Percentiles rank a stretch among this genome's conserved stretches.
phyloP scores from a whole-genome alignment of 2,888 invertebrate genomes.

The Drosophila sordidula region DNA sequence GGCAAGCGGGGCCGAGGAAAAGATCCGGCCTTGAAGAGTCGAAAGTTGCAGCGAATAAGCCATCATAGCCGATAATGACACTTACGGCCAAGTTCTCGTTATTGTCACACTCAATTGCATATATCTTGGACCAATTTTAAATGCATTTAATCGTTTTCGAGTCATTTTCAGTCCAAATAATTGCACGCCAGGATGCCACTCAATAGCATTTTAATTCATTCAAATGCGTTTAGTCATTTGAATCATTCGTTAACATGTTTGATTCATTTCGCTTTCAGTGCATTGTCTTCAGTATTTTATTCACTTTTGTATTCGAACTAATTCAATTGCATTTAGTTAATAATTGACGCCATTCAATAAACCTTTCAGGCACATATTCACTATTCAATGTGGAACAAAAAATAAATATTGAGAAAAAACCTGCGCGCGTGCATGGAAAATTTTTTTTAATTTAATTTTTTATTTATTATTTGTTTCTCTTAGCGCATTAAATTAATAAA shows the following conservation, averaged over 20 bases:
- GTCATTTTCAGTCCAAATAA: not conserved
- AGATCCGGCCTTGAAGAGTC: slow-evolving; percentile 38
- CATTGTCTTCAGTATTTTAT: not conserved
- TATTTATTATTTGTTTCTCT: slow-evolving; percentile 6
- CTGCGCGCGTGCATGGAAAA: slow-evolving; percentile 34
- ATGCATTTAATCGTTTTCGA: not conserved
- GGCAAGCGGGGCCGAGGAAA: no score
- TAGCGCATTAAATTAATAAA: slow-evolving; percentile 55
- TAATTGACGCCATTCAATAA: slow-evolving; percentile 13
- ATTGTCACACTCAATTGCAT: not conserved
- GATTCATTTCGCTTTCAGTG: not conserved
- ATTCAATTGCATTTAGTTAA: not conserved
- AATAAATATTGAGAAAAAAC: slow-evolving; percentile 6
- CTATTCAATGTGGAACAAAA: slow-evolving; percentile 7
- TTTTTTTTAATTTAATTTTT: slow-evolving; percentile 19
- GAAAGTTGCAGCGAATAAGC: slow-evolving; percentile 40
- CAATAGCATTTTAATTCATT: not conserved
- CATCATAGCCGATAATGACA: slow-evolving; percentile 14
- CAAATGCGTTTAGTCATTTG: not conserved
- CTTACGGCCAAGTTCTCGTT: slow-evolving; percentile 28
- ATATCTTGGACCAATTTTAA: no score
- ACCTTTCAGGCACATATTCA: slow-evolving; percentile 19
- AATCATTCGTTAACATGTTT: not conserved
- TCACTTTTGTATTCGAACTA: slow-evolving; percentile 6
- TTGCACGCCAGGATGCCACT: no score